Evolutionary conservation across 2,888 invertebrate species (phyloP), one percentile per base, ranked within the genome.

Genomic region (Muschampia plurimacula): DNA sequence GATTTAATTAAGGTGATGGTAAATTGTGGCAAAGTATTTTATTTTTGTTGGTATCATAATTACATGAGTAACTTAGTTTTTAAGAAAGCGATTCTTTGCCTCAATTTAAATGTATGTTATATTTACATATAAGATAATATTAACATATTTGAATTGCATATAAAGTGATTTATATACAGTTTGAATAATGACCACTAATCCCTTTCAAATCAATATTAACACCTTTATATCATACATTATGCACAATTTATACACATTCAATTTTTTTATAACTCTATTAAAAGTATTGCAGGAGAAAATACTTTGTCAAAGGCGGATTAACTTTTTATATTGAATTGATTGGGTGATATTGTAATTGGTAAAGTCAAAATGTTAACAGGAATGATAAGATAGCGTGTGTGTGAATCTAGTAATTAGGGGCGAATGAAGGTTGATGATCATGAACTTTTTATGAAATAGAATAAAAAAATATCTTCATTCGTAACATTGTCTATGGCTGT

Each of bases 321-420:
- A 22, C 9, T 41, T 39, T 63, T 64, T 10, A 75, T 73, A 80
- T 76, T 72, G 81, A 78, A 67, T 75, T 64, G 69, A 75, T 78
- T 76, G 81, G 75, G 68, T 28, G 79, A 82, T 82, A 80, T 69
- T 49, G 7, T 39, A 62, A 39, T 49, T 28, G 68, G 49, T 83
- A 76, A 73, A 63, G 73, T 62, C 60, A 68, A 73, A 12, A 65
- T 69, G 68, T 73, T 88, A 89, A 88, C 87, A 86, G 86, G 90
- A 91, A 90, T 92, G 91, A 86, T 82, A 87, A 83, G 83, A 83
- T 91, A 91, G 90, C 86, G 85, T 78, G 91, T 88, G 91, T 90
- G 91, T 89, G 86, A 84, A 32, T 62, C 36, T 73, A 73, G 68
- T 69, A 65, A n/a, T 22, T 80, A 88, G 90, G 87, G 79, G 79